Evolutionary conservation across 2,113 vertebrate species (phyloP).

Genomic region (Hyla sarda): DNA sequence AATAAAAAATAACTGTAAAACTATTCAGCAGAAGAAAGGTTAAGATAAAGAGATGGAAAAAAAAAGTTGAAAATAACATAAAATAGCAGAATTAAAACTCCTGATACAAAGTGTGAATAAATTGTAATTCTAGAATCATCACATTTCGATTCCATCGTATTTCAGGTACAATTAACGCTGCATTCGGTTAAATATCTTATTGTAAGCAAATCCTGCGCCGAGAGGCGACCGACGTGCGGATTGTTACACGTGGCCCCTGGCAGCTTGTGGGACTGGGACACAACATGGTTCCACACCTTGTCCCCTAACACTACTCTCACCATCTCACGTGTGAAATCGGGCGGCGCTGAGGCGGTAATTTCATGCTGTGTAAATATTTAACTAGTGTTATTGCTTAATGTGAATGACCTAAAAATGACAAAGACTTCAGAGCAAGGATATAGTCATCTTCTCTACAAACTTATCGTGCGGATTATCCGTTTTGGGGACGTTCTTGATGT

Average conservation of each 20-base stretch:
- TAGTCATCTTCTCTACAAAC: slow-evolving; percentile 96
- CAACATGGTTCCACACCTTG: neutral
- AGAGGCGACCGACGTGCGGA: no score
- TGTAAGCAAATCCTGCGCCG: neutral
- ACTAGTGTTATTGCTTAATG: slow-evolving; percentile 22
- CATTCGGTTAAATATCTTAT: neutral
- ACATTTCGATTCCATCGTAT: neutral
- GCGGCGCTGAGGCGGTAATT: slow-evolving; percentile 13
- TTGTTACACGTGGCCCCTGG: neutral
- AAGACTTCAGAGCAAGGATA: slow-evolving; percentile 85
- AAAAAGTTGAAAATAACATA: neutral
- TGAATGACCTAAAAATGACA: slow-evolving; percentile 11
- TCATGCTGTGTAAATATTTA: slow-evolving; percentile 56
- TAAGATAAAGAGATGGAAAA: neutral
- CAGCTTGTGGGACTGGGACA: neutral
- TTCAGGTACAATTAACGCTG: slow-evolving; percentile 12
- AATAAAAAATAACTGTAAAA: neutral
- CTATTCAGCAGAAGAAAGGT: neutral
- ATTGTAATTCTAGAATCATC: neutral
- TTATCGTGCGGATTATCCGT: slow-evolving; percentile 86
- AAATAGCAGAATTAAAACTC: neutral
- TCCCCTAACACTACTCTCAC: neutral
- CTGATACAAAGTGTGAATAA: neutral
- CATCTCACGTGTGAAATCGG: slow-evolving; percentile 3
- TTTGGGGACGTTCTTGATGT: slow-evolving; percentile 89